Percentiles rank a stretch among this genome's conserved stretches.
Evolutionary conservation across 2,113 vertebrate genomes (phyloP).

Genomic region (Odocoileus virginianus): DNA sequence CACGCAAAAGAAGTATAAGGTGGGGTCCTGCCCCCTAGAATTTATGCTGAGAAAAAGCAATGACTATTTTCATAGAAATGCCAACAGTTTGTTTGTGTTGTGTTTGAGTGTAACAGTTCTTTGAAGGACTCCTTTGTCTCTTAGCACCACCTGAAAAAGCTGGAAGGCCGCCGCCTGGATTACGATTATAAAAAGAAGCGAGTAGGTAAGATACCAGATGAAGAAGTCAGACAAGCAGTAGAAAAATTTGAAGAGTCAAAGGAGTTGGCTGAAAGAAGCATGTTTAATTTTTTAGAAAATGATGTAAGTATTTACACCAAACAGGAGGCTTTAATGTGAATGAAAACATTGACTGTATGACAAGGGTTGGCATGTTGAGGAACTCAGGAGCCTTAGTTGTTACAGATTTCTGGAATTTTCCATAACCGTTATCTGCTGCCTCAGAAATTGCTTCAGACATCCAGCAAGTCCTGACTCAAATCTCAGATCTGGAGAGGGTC

Average conservation of each 20-base stretch:
- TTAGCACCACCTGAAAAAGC: slow-evolving; percentile 94
- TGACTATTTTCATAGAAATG: not conserved
- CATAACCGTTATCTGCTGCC: not conserved
- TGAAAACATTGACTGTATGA: not conserved
- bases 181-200: slow-evolving; percentile 97
- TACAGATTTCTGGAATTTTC: not conserved
- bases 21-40: not conserved
- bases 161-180: slow-evolving; percentile 95
- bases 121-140: not conserved
- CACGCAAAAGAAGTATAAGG: rapidly evolving
- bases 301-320: slow-evolving; percentile 86
- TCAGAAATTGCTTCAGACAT: not conserved
- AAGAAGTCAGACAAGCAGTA: slow-evolving; percentile 93
- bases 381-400: not conserved
- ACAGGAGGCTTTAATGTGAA: not conserved
- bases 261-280: slow-evolving; percentile 95
- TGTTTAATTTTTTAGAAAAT: slow-evolving; percentile 98
- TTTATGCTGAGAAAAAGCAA: not conserved
- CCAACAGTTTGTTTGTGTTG: rapidly evolving
- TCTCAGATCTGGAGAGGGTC: not conserved
- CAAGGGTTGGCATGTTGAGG: not conserved
- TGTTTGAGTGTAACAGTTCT: not conserved
- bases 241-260: slow-evolving; percentile 97
- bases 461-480: not conserved
- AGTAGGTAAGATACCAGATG: slow-evolving; percentile 91